Base-by-base conservation (phyloP, 2,888 invertebrate species). In the Malthinus seriepunctatus region DNA sequence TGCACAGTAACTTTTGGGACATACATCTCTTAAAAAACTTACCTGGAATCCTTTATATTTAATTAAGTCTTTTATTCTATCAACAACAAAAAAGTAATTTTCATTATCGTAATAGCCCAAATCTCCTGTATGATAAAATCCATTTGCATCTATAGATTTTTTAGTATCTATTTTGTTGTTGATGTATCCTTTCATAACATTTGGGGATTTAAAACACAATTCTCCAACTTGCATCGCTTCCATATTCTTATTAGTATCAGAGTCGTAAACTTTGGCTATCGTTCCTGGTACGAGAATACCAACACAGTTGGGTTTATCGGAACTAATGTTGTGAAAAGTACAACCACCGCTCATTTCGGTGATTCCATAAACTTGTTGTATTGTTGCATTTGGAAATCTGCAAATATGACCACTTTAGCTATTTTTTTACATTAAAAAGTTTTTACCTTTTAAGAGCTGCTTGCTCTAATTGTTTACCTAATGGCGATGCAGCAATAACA, bases 21-120 rank as follows among this genome's bases (percentile, higher is more conserved):
- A n/a, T n/a, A n/a, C n/a, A n/a, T n/a, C n/a, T n/a, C n/a, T n/a
- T n/a, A n/a, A n/a, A 5, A 23, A 23, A 23, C 23, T 51, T 63
- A 90, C 89, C 83, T 90, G 87, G 69, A 86, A 89, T 32, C 88
- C 92, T 75, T 93, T 93, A 71, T 90, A 92, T 76, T 94, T 95
- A 71, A 94, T 93, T 35, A 95, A 84, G 72, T 93, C 93, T 74
- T 94, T 94, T 12, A 93, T 79, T 62, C 94, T 81, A 74, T 93
- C 93, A 1, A 92, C 88, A 64, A 93, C 86, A 70, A 83, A 92
- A 76, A 91, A 89, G 74, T 82, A 87, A 0, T 87, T 88, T 11
- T 91, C 86, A 1, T 83, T 75, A 71, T 93, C 91, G 66, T 86
- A 90, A 74, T 88, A 90, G 1, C 90, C 93, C 63, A 93, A 80